phyloP scores from a whole-genome alignment of 2,797 vertebrate genomes.

The Chrysocyon brachyurus region DNA sequence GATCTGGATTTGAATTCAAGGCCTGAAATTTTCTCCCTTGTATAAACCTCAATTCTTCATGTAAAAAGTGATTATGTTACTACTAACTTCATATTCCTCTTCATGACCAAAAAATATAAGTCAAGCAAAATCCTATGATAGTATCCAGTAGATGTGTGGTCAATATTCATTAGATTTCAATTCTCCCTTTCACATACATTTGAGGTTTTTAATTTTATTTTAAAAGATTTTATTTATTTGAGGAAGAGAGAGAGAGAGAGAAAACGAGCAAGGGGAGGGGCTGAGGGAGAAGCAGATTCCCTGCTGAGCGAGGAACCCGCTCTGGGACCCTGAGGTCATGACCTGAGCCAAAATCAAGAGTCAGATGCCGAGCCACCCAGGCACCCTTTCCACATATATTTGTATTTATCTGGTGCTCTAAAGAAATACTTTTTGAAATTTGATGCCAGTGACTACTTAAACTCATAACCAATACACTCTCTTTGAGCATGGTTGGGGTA shows the following conservation, averaged over 20 bases:
- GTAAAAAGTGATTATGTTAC: background rate
- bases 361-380: background rate
- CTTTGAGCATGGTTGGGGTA: background rate
- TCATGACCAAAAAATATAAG: background rate
- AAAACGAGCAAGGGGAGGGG: background rate
- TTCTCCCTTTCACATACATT: background rate
- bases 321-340: background rate
- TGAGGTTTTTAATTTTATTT: background rate
- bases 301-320: background rate
- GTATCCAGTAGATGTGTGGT: background rate
- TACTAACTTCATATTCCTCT: background rate
- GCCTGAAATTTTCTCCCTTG: background rate
- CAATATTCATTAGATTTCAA: background rate
- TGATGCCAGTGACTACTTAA: background rate
- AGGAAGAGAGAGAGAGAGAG: too few species aligned
- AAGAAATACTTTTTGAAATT: background rate
- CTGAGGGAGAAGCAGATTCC: background rate
- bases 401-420: background rate
- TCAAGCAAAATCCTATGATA: background rate
- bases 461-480: background rate
- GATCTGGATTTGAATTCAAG: background rate
- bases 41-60: background rate
- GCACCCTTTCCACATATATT: background rate
- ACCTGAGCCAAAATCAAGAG: background rate
- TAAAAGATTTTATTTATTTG: background rate